Conservation (phyloP, 1,140 invertebrate species). For the Drosophila jambulina region DNA sequence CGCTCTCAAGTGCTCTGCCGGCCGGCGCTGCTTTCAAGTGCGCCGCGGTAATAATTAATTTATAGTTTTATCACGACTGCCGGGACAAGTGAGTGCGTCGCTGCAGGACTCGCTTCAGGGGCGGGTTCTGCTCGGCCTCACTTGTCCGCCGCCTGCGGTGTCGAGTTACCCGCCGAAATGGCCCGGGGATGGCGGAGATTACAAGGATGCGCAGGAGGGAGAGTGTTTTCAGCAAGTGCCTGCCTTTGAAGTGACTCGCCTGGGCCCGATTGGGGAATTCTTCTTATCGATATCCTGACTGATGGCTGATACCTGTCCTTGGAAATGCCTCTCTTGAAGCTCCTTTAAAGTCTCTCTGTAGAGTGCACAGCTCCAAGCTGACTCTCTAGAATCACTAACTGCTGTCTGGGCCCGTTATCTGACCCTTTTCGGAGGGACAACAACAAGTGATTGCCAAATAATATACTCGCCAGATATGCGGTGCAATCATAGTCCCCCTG, state of each 20-base stretch:
- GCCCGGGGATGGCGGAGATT: conserved; percentile 13
- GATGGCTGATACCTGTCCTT: background rate
- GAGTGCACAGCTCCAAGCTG: background rate
- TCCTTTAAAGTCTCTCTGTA: no score
- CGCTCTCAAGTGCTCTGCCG: conserved; percentile 66
- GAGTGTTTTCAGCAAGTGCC: conserved; percentile 18
- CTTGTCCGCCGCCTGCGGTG: conserved; percentile 20
- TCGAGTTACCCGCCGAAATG: conserved; percentile 22
- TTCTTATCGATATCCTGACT: background rate
- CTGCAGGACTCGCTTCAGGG: conserved; percentile 34
- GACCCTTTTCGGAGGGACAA: background rate
- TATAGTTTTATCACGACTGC: conserved; percentile 84
- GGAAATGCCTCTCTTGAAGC: no score
- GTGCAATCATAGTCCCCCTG: conserved; percentile 22
- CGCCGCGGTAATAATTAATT: conserved; percentile 85
- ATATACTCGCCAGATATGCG: conserved; percentile 3
- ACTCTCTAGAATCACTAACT: background rate
- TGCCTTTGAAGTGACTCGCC: conserved; percentile 9
- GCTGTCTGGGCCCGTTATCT: background rate
- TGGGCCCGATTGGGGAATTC: conserved; percentile 3
- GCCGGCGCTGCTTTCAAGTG: conserved; percentile 66
- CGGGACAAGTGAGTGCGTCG: conserved; percentile 64
- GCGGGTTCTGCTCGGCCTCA: conserved; percentile 16
- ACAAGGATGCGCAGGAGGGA: background rate
- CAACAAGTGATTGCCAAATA: conserved; percentile 14